A percentile compares a stretch with the other conserved stretches of the same genome.
Conservation (phyloP, 1,140 invertebrate species). For the Vanessa atalanta region DNA sequence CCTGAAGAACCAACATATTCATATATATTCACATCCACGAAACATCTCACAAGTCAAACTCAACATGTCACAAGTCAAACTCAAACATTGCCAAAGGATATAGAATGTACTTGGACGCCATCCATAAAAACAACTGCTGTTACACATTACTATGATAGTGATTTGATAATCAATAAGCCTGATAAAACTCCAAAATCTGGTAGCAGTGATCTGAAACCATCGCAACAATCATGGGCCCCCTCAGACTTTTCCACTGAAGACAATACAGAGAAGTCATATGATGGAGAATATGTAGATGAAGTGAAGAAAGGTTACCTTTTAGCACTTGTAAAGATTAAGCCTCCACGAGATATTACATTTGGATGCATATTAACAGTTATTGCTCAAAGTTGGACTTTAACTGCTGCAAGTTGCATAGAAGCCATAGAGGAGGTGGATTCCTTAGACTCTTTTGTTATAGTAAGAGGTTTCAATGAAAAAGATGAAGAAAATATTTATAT, state of each 20-base stretch:
- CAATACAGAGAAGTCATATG: slow-evolving; percentile 5
- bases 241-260: background rate
- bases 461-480: slow-evolving; percentile 44
- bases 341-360: slow-evolving; percentile 49
- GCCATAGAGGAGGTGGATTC: slow-evolving; percentile 62
- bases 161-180: background rate
- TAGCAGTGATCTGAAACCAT: background rate
- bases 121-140: slow-evolving; percentile 49
- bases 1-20: background rate
- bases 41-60: slow-evolving; percentile 1
- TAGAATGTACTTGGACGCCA: slow-evolving; percentile 60
- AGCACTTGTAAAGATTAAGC: slow-evolving; percentile 59
- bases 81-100: slow-evolving; percentile 32
- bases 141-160: slow-evolving; percentile 48
- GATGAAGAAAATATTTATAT: slow-evolving; percentile 35
- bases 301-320: slow-evolving; percentile 41
- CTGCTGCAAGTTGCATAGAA: slow-evolving; percentile 67
- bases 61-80: slow-evolving; percentile 2
- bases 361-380: slow-evolving; percentile 62
- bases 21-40: background rate
- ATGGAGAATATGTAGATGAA: slow-evolving; percentile 27
- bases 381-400: slow-evolving; percentile 58
- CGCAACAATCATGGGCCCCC: background rate
- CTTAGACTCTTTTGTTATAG: slow-evolving; percentile 61
- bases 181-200: no score